Evolutionary conservation across 92 coral and sea anemone species (phyloP).

Genomic region (Blastomussa wellsi): DNA sequence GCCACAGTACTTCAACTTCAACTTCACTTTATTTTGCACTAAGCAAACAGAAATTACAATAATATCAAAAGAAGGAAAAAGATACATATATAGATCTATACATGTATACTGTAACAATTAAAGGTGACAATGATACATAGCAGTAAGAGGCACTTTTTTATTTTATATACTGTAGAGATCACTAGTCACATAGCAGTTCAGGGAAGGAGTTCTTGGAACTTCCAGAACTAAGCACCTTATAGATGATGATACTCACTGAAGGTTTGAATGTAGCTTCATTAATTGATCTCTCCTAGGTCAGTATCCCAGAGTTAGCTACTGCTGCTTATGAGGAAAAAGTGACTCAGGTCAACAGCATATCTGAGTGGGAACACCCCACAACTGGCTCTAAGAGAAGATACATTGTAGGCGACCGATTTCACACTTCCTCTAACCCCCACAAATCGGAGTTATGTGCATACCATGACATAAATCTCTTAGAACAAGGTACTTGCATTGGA

Average conservation of each 20-base stretch:
- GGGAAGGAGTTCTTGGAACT: no score
- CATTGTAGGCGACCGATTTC: constrained; percentile 28
- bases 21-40: no score
- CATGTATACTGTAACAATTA: no score
- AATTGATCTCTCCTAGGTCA: constrained; percentile 19
- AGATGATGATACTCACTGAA: background rate
- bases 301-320: constrained; percentile 16
- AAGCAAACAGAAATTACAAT: no score
- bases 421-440: constrained; percentile 22
- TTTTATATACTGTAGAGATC: no score
- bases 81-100: no score
- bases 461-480: constrained; percentile 26
- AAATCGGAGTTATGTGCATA: constrained; percentile 24
- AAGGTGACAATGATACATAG: no score
- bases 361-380: constrained; percentile 16
- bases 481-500: constrained; percentile 14
- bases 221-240: no score
- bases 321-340: background rate
- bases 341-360: background rate
- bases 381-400: constrained; percentile 12
- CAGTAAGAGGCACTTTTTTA: no score
- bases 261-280: background rate
- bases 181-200: no score
- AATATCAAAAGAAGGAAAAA: no score
- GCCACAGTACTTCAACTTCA: no score